Evolutionary conservation across 2,888 invertebrate genomes (phyloP).

Genomic region (Fragum sueziense): DNA sequence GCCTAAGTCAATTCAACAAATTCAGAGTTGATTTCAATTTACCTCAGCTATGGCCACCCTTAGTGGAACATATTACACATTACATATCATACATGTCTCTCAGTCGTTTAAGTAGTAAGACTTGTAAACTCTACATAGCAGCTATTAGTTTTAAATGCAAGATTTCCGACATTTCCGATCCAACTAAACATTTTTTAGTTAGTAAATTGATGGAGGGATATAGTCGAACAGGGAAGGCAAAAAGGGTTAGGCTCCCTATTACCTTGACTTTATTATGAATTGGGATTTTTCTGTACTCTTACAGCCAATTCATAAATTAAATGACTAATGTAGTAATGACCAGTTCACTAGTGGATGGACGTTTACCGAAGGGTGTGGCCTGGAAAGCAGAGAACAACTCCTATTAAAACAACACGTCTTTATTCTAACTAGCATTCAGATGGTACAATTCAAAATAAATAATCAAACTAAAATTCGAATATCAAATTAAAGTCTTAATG

Average conservation of each 20-base stretch:
- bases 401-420: no score
- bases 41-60: neutral
- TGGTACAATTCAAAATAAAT: no score
- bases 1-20: neutral
- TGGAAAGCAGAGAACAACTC: no score
- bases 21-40: neutral
- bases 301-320: no score
- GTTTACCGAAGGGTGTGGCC: no score
- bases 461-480: no score
- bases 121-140: neutral
- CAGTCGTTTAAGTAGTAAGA: neutral
- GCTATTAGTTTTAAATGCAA: neutral
- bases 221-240: neutral
- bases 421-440: no score
- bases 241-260: neutral
- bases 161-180: neutral
- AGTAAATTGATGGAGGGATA: neutral
- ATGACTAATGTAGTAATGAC: no score
- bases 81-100: neutral
- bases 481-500: no score
- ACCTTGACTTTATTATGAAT: neutral
- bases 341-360: no score
- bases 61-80: neutral
- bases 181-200: neutral
- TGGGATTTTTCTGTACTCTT: no score